Percentiles rank a stretch among this genome's conserved stretches.
Conservation (phyloP, 2,797 vertebrate genomes). For the Sebastolobus altivelis region DNA sequence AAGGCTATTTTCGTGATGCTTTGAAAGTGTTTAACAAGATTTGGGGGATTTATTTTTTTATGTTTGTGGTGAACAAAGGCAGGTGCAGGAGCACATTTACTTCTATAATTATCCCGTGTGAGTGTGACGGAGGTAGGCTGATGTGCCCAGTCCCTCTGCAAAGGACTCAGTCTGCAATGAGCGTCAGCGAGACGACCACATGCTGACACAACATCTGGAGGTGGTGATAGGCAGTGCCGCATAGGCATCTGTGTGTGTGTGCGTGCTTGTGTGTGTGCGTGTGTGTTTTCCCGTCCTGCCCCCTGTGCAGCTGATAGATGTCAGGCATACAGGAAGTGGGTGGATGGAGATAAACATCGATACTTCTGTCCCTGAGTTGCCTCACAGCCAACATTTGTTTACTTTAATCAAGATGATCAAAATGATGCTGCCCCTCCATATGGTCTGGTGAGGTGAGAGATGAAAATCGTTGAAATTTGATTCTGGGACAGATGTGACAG, state of each 20-base stretch:
- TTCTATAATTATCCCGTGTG: constrained; percentile 30
- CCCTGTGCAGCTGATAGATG: constrained; percentile 37
- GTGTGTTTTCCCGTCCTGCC: constrained; percentile 9
- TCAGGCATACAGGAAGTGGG: constrained; percentile 22
- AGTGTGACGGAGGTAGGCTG: constrained; percentile 1
- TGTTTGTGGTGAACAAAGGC: not conserved
- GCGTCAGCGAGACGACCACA: constrained; percentile 38
- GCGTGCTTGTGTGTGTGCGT: not conserved
- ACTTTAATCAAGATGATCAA: not conserved
- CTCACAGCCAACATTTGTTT: constrained; percentile 10
- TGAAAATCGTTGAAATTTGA: not conserved
- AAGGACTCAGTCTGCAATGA: constrained; percentile 27
- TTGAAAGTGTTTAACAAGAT: constrained; percentile 20
- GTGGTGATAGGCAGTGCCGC: constrained; percentile 31
- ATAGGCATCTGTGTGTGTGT: constrained; percentile 3
- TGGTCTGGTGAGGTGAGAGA: not conserved
- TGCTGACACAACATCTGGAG: constrained; percentile 65
- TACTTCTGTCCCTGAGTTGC: not conserved
- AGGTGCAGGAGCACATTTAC: constrained; percentile 23
- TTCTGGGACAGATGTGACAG: not conserved
- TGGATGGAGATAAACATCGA: constrained; percentile 26
- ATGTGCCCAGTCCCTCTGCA: constrained; percentile 8
- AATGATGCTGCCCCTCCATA: not conserved
- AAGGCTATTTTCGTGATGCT: constrained; percentile 6
- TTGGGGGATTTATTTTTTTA: not conserved